Percentiles rank a stretch among this genome's conserved stretches.
Evolutionary conservation across 30 jellyfish, hydroid and myxozoan genomes (phyloP).

Genomic region (Nemopilema nomurai): DNA sequence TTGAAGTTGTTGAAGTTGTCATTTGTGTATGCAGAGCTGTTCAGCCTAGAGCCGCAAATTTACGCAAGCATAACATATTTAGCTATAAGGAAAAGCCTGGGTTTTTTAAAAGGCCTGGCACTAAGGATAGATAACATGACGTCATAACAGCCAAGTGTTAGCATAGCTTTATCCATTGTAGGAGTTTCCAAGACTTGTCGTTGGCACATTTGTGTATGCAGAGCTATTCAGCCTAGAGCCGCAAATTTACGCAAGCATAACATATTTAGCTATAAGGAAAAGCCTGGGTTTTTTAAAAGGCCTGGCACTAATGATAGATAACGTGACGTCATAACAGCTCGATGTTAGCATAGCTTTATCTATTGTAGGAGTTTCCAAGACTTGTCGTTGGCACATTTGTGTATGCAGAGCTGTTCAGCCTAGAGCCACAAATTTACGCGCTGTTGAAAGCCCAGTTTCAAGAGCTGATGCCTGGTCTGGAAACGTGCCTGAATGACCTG

Average conservation of each 20-base stretch:
- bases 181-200: constrained; percentile 30
- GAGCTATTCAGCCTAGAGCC: too few species aligned
- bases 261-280: too few species aligned
- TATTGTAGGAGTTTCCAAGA: constrained; percentile 23
- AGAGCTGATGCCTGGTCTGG: constrained; percentile 38
- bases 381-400: constrained; percentile 36
- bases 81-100: too few species aligned
- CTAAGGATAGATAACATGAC: background rate
- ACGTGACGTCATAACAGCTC: background rate
- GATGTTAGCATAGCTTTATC: constrained; percentile 14
- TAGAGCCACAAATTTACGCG: background rate
- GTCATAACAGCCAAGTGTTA: background rate
- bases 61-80: too few species aligned
- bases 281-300: background rate
- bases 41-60: too few species aligned
- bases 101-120: background rate
- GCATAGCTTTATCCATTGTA: constrained; percentile 21
- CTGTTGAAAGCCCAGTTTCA: background rate
- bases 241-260: too few species aligned
- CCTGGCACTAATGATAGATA: too few species aligned
- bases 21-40: too few species aligned
- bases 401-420: background rate
- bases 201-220: too few species aligned
- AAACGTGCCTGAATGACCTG: background rate
- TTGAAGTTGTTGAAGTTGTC: too few species aligned